phyloP scores from a whole-genome alignment of 2,113 vertebrate genomes.

The Siniperca chuatsi region DNA sequence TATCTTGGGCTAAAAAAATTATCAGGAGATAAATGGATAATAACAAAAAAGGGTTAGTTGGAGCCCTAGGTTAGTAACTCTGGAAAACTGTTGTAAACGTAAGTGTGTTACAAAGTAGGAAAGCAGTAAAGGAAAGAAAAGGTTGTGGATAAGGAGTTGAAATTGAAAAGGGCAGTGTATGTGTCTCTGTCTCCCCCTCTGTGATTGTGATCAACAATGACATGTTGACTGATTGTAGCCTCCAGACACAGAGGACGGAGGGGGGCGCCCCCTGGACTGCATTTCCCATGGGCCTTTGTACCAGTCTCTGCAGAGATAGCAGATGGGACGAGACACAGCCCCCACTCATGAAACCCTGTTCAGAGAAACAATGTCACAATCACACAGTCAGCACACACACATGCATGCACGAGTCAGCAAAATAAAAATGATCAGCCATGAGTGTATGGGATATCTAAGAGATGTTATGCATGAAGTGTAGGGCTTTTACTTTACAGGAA shows the following conservation, averaged over 20 bases:
- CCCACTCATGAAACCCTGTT: conserved; percentile 37
- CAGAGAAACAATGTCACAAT: conserved; percentile 34
- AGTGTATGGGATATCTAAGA: conserved; percentile 26
- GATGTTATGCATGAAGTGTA: conserved; percentile 10
- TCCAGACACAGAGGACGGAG: conserved; percentile 41
- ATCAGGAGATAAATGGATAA: conserved; percentile 7
- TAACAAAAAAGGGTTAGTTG: background rate
- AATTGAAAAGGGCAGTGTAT: conserved; percentile 29
- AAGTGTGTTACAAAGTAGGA: background rate
- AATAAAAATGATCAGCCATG: conserved; percentile 26
- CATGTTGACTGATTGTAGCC: conserved; percentile 67
- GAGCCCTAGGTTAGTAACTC: background rate
- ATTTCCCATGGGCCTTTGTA: conserved; percentile 75
- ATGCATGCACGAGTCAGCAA: conserved; percentile 30
- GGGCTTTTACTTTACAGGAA: conserved; percentile 4
- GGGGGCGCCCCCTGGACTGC: conserved; percentile 52
- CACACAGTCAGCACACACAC: conserved; percentile 4
- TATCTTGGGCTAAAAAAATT: background rate
- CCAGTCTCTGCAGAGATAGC: conserved; percentile 72
- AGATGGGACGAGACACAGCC: conserved; percentile 48
- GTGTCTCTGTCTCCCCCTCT: conserved; percentile 8
- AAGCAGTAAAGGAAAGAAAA: background rate
- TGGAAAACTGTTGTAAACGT: background rate
- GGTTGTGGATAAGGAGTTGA: background rate
- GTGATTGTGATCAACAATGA: conserved; percentile 64